These are phyloP conservation scores for Scaptomyza cyrtandrae DNA, from an alignment of 2,888 invertebrate species.

Conservation along the genomic window DNA sequence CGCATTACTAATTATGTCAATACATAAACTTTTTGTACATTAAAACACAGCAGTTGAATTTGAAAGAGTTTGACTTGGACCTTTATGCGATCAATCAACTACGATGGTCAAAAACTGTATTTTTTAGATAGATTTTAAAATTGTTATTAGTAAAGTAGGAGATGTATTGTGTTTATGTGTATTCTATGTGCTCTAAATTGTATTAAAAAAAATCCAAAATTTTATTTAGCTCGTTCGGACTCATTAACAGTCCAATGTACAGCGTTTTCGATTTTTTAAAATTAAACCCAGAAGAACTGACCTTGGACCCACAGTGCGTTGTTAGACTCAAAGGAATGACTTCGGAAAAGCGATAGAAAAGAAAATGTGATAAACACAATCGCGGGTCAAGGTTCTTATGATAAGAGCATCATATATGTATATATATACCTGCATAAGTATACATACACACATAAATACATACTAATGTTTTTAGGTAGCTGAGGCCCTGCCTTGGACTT, in stretches of 20 bases:
- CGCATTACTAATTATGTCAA: not conserved
- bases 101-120: not conserved
- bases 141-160: too few species aligned
- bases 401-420: conserved; percentile 23
- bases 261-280: not conserved
- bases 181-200: too few species aligned
- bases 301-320: not conserved
- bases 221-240: too few species aligned
- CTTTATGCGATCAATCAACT: conserved; percentile 9
- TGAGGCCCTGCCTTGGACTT: conserved; percentile 28
- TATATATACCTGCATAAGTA: conserved; percentile 4
- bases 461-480: conserved; percentile 12
- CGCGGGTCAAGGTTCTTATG: conserved; percentile 38
- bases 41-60: conserved; percentile 41
- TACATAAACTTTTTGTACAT: not conserved
- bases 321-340: conserved; percentile 11
- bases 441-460: conserved; percentile 3
- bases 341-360: conserved; percentile 23
- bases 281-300: not conserved
- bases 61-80: conserved; percentile 44
- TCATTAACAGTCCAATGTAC: too few species aligned
- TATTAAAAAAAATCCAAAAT: too few species aligned
- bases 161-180: too few species aligned
- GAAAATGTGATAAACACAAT: conserved; percentile 45
- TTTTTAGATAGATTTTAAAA: not conserved